These are phyloP conservation scores for Lepidurus arcticus DNA, from an alignment of 1,140 invertebrate species.

Conservation along the genomic window DNA sequence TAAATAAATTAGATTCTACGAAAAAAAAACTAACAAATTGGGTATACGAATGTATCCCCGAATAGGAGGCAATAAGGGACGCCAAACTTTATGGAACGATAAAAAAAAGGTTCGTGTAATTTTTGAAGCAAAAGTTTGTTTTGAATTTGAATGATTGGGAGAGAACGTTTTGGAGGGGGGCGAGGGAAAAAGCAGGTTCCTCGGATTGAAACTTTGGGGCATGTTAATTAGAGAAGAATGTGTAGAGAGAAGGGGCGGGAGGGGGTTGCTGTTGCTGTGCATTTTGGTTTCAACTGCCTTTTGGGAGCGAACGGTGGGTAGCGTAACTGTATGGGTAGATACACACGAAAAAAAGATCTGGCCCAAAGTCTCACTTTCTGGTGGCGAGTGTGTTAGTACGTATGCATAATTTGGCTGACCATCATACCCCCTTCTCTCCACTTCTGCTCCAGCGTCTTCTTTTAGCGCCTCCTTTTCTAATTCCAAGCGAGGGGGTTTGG, in stretches of 20 bases:
- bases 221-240: constrained; percentile 19
- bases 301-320: neutral
- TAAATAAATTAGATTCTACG: no score
- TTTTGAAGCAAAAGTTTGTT: no score
- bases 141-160: no score
- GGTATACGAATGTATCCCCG: no score
- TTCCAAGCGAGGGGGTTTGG: neutral
- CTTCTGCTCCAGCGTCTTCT: neutral
- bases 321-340: neutral
- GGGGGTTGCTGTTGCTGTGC: neutral
- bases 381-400: neutral
- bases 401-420: neutral
- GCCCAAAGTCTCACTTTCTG: neutral
- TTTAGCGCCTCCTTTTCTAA: constrained; percentile 21
- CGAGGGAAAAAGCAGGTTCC: no score
- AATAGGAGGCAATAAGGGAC: no score
- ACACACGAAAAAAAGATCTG: neutral
- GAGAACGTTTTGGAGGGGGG: no score
- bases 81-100: no score
- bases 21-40: no score
- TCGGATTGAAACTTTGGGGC: neutral
- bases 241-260: neutral
- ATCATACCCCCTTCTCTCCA: neutral
- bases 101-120: no score
- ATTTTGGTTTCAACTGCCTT: neutral